Evolutionary conservation across 2,888 invertebrate species (phyloP).

Genomic region (Leptura quadrifasciata): DNA sequence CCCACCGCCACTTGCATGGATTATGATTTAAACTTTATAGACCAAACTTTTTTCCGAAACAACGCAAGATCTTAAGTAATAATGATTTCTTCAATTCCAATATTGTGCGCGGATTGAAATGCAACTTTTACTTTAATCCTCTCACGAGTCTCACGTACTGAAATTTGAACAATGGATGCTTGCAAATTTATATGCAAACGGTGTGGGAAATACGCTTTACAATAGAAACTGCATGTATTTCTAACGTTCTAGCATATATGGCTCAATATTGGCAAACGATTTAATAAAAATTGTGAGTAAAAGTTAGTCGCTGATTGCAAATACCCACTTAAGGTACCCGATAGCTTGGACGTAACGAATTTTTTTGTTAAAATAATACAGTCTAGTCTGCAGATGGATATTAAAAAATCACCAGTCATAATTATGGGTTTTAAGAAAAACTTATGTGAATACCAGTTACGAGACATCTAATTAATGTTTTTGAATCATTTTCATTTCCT

Average conservation of each 20-base stretch:
- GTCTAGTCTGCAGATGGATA: no score
- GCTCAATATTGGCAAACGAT: neutral
- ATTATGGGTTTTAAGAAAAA: no score
- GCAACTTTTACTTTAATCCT: slow-evolving; percentile 1
- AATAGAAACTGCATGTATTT: neutral
- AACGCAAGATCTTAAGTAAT: neutral
- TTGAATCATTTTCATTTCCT: no score
- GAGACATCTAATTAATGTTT: no score
- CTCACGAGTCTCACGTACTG: neutral
- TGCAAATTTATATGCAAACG: neutral
- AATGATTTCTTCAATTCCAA: neutral
- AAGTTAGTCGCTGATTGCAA: slow-evolving; percentile 3
- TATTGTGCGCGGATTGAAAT: neutral
- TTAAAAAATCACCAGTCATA: no score
- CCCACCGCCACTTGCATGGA: no score
- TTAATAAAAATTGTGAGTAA: no score
- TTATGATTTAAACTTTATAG: no score
- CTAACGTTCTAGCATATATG: neutral
- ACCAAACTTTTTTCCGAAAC: neutral
- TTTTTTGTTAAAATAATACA: no score
- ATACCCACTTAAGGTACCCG: no score
- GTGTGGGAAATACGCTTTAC: neutral
- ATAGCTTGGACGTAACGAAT: no score
- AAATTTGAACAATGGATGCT: neutral
- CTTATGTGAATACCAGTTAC: no score